A percentile compares a stretch with the other conserved stretches of the same genome.
Evolutionary conservation across 2,797 vertebrate genomes (phyloP).

Genomic region (Numenius phaeopus): DNA sequence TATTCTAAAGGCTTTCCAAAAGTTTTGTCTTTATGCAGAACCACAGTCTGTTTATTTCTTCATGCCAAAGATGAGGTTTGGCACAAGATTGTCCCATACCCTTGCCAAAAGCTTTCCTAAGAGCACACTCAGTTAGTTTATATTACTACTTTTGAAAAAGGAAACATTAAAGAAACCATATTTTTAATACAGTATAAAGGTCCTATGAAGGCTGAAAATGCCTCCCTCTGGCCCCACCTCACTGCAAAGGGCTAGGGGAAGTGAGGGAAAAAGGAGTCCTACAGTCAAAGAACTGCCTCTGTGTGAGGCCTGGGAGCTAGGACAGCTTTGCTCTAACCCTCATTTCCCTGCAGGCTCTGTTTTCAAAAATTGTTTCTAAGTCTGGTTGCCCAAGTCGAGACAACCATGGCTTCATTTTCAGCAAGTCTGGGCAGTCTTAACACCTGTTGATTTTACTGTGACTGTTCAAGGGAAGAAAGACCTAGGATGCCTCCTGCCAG

Average conservation of each 20-base stretch:
- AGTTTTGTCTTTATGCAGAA: conserved; percentile 66
- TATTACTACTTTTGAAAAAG: conserved; percentile 71
- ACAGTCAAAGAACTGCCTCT: conserved; percentile 5
- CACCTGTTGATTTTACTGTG: conserved; percentile 39
- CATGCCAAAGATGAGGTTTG: conserved; percentile 60
- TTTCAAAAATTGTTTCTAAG: conserved; percentile 37
- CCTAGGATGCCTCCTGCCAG: conserved; percentile 3
- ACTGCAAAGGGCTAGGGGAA: background rate
- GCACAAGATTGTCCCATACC: conserved; percentile 12
- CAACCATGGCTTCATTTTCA: conserved; percentile 35
- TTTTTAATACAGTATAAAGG: conserved; percentile 44
- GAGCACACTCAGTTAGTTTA: conserved; percentile 71
- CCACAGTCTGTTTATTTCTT: conserved; percentile 49
- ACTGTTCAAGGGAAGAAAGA: background rate
- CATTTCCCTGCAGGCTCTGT: background rate
- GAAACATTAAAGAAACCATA: conserved; percentile 55
- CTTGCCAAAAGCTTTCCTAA: conserved; percentile 64
- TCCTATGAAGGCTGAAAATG: conserved; percentile 35
- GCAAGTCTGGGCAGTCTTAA: background rate
- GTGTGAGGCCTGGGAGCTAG: conserved; percentile 43
- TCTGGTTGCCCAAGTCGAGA: conserved; percentile 22
- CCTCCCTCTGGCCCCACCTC: conserved; percentile 13
- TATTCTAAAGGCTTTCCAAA: conserved; percentile 70
- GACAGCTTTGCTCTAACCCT: background rate
- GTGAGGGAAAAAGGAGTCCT: background rate